Conservation (phyloP, 2,113 vertebrate genomes). For the Hypocryptadius cinnamomeus region DNA sequence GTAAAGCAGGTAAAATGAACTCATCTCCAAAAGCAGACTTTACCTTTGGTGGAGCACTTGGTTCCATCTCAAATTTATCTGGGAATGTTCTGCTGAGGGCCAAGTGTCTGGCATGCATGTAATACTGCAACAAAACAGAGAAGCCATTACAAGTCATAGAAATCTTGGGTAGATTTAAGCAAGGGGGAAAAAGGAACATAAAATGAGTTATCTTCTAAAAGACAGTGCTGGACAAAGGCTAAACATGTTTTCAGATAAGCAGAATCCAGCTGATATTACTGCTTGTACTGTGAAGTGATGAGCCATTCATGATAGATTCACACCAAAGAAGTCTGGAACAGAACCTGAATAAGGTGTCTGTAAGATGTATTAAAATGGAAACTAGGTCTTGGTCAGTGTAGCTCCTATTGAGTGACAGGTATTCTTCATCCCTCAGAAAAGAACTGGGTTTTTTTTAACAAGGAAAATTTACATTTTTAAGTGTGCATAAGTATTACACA, state of each 20-base stretch:
- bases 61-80: slow-evolving; percentile 84
- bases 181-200: background rate
- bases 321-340: background rate
- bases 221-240: background rate
- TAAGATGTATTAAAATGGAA: background rate
- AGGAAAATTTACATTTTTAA: background rate
- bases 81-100: slow-evolving; percentile 91
- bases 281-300: background rate
- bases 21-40: slow-evolving; percentile 1
- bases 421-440: background rate
- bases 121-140: slow-evolving; percentile 76
- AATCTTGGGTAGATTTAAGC: background rate
- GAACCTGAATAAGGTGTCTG: background rate
- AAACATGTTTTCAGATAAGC: background rate
- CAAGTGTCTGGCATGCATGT: slow-evolving; percentile 85
- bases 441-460: background rate
- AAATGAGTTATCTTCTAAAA: background rate
- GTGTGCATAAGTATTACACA: background rate
- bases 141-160: background rate
- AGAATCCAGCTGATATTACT: background rate
- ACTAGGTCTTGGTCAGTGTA: background rate
- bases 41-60: slow-evolving; percentile 77
- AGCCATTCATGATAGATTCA: background rate
- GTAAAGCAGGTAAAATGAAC: background rate
- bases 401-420: background rate